These are phyloP conservation scores for Phrynosoma blainvillii DNA, from an alignment of 2,113 vertebrate genomes.

Conservation along the genomic window DNA sequence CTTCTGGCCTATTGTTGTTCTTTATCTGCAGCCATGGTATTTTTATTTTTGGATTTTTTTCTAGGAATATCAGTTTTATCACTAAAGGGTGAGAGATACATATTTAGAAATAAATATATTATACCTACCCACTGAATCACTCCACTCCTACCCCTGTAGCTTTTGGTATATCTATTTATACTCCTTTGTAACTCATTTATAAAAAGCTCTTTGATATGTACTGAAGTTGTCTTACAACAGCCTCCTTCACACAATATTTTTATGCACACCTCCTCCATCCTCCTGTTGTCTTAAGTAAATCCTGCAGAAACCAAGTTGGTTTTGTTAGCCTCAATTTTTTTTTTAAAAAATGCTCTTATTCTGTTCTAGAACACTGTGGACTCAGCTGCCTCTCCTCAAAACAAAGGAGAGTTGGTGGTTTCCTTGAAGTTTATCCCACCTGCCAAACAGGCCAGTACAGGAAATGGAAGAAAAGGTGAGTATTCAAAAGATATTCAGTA, in stretches of 20 bases:
- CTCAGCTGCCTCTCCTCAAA: conserved; percentile 61
- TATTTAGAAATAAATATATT: too few relatives aligned
- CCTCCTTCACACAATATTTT: neutral
- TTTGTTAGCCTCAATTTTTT: rapidly evolving
- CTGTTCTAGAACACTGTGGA: conserved; percentile 67
- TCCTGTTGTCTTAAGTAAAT: neutral
- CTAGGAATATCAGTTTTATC: too few relatives aligned
- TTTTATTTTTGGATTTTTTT: too few relatives aligned
- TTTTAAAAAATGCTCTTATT: neutral
- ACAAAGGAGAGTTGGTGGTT: conserved; percentile 93
- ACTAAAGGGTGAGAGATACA: too few relatives aligned
- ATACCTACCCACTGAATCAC: too few relatives aligned
- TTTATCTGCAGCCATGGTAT: too few relatives aligned
- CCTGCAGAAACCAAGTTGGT: neutral
- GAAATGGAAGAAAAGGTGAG: conserved; percentile 76
- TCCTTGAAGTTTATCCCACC: conserved; percentile 91
- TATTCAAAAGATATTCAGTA: conserved; percentile 8
- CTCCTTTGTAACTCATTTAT: neutral
- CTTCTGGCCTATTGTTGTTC: too few relatives aligned
- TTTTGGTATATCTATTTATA: neutral
- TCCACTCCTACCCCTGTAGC: too few relatives aligned
- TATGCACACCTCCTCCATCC: neutral
- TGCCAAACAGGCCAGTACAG: conserved; percentile 66
- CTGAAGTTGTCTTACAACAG: too few relatives aligned
- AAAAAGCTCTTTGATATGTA: neutral